Conservation (phyloP, 2,113 vertebrate genomes). For the Nothocercus julius region DNA sequence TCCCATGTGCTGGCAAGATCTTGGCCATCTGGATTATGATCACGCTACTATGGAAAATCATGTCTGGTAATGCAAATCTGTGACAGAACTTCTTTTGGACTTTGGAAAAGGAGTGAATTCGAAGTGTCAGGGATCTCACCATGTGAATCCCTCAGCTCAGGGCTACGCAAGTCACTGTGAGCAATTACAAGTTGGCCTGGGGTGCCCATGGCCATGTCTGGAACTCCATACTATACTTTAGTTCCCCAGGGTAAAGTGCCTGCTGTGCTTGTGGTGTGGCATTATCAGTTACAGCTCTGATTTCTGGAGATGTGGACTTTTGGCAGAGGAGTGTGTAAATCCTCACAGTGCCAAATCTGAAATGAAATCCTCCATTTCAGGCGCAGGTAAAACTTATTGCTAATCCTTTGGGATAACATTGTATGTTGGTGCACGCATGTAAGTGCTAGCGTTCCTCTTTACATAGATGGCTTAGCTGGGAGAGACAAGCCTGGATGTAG, state of each 20-base stretch:
- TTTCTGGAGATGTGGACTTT: background rate
- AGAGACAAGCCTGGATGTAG: background rate
- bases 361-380: background rate
- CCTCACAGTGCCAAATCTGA: background rate
- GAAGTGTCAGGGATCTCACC: background rate
- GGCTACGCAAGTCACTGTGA: background rate
- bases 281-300: background rate
- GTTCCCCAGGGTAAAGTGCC: background rate
- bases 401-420: background rate
- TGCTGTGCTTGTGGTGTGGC: background rate
- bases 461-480: background rate
- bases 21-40: slow-evolving; percentile 52
- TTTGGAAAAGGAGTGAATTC: slow-evolving; percentile 15
- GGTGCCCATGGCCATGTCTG: background rate
- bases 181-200: background rate
- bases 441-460: background rate
- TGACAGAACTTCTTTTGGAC: background rate
- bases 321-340: background rate
- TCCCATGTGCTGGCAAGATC: background rate
- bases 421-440: rapidly evolving
- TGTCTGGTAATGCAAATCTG: background rate
- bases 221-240: rapidly evolving
- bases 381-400: background rate
- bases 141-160: background rate
- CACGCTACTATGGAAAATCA: background rate